Base-by-base conservation (phyloP, 2,888 invertebrate species). In the Campopleginae sp. region DNA sequence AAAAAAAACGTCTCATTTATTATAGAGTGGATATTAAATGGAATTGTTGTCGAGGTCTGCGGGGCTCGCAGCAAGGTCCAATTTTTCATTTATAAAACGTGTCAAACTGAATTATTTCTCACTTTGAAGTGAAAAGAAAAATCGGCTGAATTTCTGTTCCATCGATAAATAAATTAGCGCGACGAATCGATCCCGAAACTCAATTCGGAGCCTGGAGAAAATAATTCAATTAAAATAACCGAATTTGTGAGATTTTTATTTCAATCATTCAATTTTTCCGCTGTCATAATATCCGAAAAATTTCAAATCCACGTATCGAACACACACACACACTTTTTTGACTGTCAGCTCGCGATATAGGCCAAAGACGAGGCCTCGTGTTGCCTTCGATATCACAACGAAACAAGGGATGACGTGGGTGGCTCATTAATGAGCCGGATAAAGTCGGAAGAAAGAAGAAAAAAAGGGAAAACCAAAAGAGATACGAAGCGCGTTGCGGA, bases 401-500 rank as follows among this genome's bases (percentile, higher is more conserved):
- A 89, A 89, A 90, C 71, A 89, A 90, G 85, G 63, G 81, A 82
- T 88, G 89, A 86, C 88, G 89, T 88, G 90, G 90, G 88, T 88
- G 89, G 87, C 81, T 87, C 87, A 14, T 80, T 82, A 54, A 51
- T 44, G 86, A 66, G 65, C 14, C 1, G 44, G 44, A 48, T 58
- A 71, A 10, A 68, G 38, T 31, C 12, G 31, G 42, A 44, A 33
- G 27, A 51, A 74, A 51, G 63, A 63, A 51, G 42, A 44, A 66
- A 72, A 38, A 66, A 42, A 51, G 44, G 33, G 12, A 63, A 31
- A 75, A 66, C 48, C 4, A 27, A 51, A 31, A 38, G 42, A n/a
- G 38, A 38, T 33, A 65, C 8, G 10, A n/a, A 63, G 12, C 31
- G 8, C 33, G 44, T 27, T n/a, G 17, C 8, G 0, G n/a, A n/a